Evolutionary conservation across 2,888 invertebrate species (phyloP).

Genomic region (Pollenia amentaria): DNA sequence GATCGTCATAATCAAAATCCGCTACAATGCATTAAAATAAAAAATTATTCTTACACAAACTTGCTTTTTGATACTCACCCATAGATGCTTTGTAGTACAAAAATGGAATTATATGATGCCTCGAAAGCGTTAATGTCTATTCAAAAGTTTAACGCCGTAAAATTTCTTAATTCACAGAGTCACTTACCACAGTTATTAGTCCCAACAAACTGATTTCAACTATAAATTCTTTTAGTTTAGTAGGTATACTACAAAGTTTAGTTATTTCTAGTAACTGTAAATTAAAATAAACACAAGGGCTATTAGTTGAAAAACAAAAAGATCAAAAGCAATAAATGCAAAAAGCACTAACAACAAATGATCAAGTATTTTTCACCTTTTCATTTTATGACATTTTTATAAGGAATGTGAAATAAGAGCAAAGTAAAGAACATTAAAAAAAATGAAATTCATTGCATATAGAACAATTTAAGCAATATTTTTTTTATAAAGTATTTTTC

Average conservation of each 20-base stretch:
- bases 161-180: constrained; percentile 2
- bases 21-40: no score
- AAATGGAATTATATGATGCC: no score
- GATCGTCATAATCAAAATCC: no score
- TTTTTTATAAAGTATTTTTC: not conserved
- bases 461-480: not conserved
- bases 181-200: constrained; percentile 1
- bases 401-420: constrained; percentile 19
- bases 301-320: constrained; percentile 32
- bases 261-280: no score
- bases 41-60: no score
- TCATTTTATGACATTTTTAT: not conserved
- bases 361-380: constrained; percentile 16
- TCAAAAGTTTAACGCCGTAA: not conserved
- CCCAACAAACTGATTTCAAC: not conserved
- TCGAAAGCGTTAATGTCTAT: not conserved
- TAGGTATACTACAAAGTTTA: constrained; percentile 21
- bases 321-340: constrained; percentile 16
- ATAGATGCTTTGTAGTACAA: no score
- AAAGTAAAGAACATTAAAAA: constrained; percentile 3
- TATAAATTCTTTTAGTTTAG: constrained; percentile 8
- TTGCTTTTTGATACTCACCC: no score
- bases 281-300: constrained; percentile 15
- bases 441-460: constrained; percentile 20
- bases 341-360: constrained; percentile 11